Conservation (phyloP, 2,797 vertebrate species). For the Gadopsis marmoratus region DNA sequence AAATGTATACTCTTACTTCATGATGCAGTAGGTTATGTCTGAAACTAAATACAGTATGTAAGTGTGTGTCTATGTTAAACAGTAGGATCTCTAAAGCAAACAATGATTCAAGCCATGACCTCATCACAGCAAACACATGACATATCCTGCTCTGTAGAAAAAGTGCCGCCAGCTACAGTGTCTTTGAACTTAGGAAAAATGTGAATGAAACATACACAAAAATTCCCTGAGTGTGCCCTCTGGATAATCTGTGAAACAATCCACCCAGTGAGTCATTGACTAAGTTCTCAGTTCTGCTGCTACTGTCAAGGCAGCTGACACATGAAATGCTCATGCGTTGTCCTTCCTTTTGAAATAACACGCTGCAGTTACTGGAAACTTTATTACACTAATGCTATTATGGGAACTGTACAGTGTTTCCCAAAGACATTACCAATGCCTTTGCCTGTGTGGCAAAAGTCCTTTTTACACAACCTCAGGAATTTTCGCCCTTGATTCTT, state of each 20-base stretch:
- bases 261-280: slow-evolving; percentile 58
- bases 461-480: neutral
- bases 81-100: slow-evolving; percentile 65
- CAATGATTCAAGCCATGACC: slow-evolving; percentile 68
- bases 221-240: slow-evolving; percentile 54
- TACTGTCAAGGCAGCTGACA: slow-evolving; percentile 45
- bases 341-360: slow-evolving; percentile 38
- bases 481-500: neutral
- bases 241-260: slow-evolving; percentile 59
- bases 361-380: slow-evolving; percentile 47
- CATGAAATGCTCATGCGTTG: slow-evolving; percentile 25
- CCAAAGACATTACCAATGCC: neutral
- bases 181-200: slow-evolving; percentile 57
- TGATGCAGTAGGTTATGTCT: neutral
- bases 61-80: slow-evolving; percentile 58
- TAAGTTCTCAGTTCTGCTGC: slow-evolving; percentile 44
- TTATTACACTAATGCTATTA: too few species aligned
- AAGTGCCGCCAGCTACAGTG: slow-evolving; percentile 23
- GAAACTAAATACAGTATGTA: slow-evolving; percentile 10
- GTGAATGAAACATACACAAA: slow-evolving; percentile 64
- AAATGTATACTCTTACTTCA: slow-evolving; percentile 1
- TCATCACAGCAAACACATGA: slow-evolving; percentile 73
- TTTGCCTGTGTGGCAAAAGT: neutral
- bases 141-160: slow-evolving; percentile 61
- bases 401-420: slow-evolving; percentile 15